A percentile compares a stretch with the other conserved stretches of the same genome.
These are phyloP conservation scores for Ceratosolen solmsi DNA, from an alignment of 1,140 invertebrate genomes.

Conservation along the genomic window DNA sequence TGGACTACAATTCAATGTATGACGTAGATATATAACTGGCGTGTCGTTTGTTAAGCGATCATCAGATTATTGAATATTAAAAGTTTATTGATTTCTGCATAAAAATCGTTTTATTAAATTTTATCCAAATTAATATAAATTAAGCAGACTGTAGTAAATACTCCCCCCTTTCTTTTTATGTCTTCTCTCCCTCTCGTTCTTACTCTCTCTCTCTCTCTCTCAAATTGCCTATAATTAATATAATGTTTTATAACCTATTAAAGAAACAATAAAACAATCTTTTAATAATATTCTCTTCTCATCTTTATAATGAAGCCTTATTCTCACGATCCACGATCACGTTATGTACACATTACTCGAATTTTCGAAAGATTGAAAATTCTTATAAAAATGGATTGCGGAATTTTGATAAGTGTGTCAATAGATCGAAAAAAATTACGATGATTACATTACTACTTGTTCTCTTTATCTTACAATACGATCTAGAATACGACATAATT, in stretches of 20 bases:
- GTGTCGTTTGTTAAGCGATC: constrained; percentile 42
- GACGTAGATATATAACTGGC: constrained; percentile 36
- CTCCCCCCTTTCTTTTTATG: too few relatives aligned
- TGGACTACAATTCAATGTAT: constrained; percentile 45
- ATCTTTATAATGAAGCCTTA: too few relatives aligned
- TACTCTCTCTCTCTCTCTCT: too few relatives aligned
- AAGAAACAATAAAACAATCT: too few relatives aligned
- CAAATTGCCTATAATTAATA: too few relatives aligned
- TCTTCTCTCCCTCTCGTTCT: too few relatives aligned
- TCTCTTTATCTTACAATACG: not conserved
- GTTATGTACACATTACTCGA: too few relatives aligned
- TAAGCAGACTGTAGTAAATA: not conserved
- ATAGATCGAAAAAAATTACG: constrained; percentile 6
- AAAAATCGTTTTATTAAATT: not conserved
- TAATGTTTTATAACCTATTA: too few relatives aligned
- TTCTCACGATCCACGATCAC: too few relatives aligned
- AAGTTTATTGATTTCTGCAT: not conserved
- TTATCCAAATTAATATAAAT: not conserved
- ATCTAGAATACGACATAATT: constrained; percentile 9
- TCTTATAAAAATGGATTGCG: not conserved
- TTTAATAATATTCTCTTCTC: too few relatives aligned
- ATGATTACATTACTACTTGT: not conserved
- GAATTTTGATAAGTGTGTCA: constrained; percentile 17
- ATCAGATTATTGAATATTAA: constrained; percentile 16
- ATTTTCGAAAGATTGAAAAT: too few relatives aligned